phyloP scores from a whole-genome alignment of 2,113 vertebrate species.

The Nycticebus coucang region DNA sequence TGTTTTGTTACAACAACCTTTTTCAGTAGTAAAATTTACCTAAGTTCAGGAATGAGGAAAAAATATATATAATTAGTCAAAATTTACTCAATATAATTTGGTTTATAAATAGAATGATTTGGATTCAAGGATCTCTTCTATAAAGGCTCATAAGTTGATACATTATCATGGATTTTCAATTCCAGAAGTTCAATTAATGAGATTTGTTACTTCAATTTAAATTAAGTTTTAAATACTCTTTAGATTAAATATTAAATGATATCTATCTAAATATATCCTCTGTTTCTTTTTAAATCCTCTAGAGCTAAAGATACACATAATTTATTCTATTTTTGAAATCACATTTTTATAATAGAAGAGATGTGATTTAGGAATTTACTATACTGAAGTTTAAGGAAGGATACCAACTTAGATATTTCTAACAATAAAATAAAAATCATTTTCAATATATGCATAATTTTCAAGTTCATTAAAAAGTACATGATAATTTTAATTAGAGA shows the following conservation, averaged over 20 bases:
- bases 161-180: neutral
- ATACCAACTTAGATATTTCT: neutral
- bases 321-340: conserved; percentile 15
- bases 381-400: neutral
- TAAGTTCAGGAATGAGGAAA: neutral
- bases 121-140: neutral
- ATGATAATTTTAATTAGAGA: neutral
- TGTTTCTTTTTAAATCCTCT: neutral
- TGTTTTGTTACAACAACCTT: neutral
- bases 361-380: neutral
- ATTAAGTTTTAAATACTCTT: conserved; percentile 44
- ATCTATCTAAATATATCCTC: neutral
- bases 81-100: neutral
- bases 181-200: neutral
- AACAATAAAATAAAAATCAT: neutral
- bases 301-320: neutral
- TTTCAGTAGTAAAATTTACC: neutral
- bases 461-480: neutral
- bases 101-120: neutral
- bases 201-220: neutral
- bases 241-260: neutral
- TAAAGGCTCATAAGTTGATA: neutral
- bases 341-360: neutral
- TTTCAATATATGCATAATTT: neutral
- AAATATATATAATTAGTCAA: neutral